phyloP scores from a whole-genome alignment of 2,888 invertebrate species.

The Rhogogaster chlorosoma region DNA sequence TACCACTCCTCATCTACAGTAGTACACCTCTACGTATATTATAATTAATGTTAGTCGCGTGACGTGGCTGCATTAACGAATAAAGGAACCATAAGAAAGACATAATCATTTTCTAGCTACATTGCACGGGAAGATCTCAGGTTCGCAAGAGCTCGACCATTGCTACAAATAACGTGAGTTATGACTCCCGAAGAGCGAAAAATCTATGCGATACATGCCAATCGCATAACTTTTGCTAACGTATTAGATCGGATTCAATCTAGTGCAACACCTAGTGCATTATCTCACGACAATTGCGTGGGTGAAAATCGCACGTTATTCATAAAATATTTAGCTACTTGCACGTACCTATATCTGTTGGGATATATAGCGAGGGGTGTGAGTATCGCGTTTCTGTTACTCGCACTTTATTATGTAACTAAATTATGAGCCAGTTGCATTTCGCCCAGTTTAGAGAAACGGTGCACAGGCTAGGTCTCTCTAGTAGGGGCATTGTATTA shows the following conservation, averaged over 20 bases:
- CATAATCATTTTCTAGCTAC: not conserved
- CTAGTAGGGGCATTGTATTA: slow-evolving; percentile 33
- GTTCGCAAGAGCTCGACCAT: not conserved
- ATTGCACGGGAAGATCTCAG: not conserved
- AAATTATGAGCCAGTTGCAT: slow-evolving; percentile 42
- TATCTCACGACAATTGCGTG: not conserved
- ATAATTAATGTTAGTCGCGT: slow-evolving; percentile 40
- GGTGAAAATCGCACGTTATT: slow-evolving; percentile 12
- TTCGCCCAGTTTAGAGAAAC: slow-evolving; percentile 39
- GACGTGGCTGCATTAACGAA: slow-evolving; percentile 9
- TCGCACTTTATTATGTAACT: slow-evolving; percentile 36
- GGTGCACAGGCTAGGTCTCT: not conserved
- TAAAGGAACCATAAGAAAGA: slow-evolving; percentile 20
- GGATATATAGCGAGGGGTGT: not conserved
- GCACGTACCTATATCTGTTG: not conserved
- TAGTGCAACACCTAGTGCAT: too few relatives aligned
- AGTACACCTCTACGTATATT: not conserved
- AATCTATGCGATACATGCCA: not conserved
- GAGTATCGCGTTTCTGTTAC: slow-evolving; percentile 43
- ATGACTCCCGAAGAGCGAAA: not conserved
- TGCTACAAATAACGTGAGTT: not conserved
- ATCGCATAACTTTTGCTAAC: not conserved
- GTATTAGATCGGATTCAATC: too few relatives aligned
- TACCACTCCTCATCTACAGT: not conserved
- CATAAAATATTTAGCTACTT: slow-evolving; percentile 17